Base-by-base conservation (phyloP, 1,140 invertebrate species). In the Camponotus vicinus region DNA sequence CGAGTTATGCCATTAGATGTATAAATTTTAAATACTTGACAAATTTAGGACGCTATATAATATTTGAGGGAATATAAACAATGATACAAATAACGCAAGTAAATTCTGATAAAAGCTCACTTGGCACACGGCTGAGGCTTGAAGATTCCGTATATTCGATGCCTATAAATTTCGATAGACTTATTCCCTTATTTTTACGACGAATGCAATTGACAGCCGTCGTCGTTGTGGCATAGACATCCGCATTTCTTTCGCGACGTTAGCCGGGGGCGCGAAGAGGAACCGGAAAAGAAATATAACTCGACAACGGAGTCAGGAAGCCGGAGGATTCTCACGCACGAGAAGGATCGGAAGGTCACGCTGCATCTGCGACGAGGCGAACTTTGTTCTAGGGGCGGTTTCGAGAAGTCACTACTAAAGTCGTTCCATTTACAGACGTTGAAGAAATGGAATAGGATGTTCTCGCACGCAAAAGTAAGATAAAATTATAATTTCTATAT, bases 171-270 rank as follows among this genome's bases (percentile, higher is more conserved):
- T 82, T 59, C n/a, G 40, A 55, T 34, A 69, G 67, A 61, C 73
- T 82, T 73, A 34, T 27, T 82, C 55, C 27, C 45, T 82, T 73
- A 73, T 82, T 82, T 82, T 82, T 82, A 82, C 40, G 40, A 8
- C 55, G 79, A 11, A 45, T 40, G 55, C 67, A 45, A 73, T 73
- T 82, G 79, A 73, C 67, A 52, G 63, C 32, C 21, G 18, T 27
- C 27, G 76, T 78, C 59, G 40, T 66, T 49, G 61, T 42, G 1
- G 13, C 76, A 79, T 49, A 61, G 61, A 52, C 66, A 71, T 15
- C 9, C 67, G 66, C 52, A 71, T 82, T 82, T 59, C 37, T 82
- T 42, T 82, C 37, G 67, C 52, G 45, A 9, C 13, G 70, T 34
- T 52, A 15, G 15, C 27, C 67, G 37, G 9, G 49, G 13, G 15